These are phyloP conservation scores for Hipparchia sbordonii DNA, from an alignment of 2,888 invertebrate genomes.

Conservation along the genomic window DNA sequence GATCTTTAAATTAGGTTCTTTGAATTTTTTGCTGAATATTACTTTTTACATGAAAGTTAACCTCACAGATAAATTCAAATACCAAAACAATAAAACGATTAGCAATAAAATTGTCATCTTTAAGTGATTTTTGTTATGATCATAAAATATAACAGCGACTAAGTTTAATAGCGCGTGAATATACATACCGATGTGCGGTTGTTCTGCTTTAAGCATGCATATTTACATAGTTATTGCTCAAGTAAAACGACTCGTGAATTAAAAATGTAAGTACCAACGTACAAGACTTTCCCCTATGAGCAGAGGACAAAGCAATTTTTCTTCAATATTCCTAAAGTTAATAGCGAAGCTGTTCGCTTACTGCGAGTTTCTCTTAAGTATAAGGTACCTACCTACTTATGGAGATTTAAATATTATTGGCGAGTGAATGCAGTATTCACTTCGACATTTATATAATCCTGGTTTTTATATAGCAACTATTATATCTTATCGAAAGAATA, in stretches of 20 bases:
- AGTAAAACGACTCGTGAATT: conserved; percentile 39
- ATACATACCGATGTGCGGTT: conserved; percentile 16
- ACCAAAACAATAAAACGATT: conserved; percentile 8
- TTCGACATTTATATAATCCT: neutral
- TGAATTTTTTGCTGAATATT: neutral
- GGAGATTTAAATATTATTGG: neutral
- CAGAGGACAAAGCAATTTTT: conserved; percentile 49
- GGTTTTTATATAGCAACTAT: conserved; percentile 1
- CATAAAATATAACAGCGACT: neutral
- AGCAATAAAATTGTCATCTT: conserved; percentile 18
- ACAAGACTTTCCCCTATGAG: conserved; percentile 44
- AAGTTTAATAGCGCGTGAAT: conserved; percentile 19
- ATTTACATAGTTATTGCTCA: conserved; percentile 40
- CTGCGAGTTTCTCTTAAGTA: conserved; percentile 17
- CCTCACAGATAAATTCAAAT: neutral
- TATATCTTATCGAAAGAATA: neutral
- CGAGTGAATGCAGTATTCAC: neutral
- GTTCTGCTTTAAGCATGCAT: conserved; percentile 28
- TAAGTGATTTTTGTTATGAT: neutral
- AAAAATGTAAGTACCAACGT: conserved; percentile 38
- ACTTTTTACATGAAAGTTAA: neutral
- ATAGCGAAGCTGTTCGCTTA: conserved; percentile 35
- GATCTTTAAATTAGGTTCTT: neutral
- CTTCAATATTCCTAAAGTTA: conserved; percentile 47
- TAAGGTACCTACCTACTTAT: neutral